Percentiles rank a stretch among this genome's conserved stretches.
phyloP scores from a whole-genome alignment of 2,113 vertebrate genomes.

The Callipepla squamata region DNA sequence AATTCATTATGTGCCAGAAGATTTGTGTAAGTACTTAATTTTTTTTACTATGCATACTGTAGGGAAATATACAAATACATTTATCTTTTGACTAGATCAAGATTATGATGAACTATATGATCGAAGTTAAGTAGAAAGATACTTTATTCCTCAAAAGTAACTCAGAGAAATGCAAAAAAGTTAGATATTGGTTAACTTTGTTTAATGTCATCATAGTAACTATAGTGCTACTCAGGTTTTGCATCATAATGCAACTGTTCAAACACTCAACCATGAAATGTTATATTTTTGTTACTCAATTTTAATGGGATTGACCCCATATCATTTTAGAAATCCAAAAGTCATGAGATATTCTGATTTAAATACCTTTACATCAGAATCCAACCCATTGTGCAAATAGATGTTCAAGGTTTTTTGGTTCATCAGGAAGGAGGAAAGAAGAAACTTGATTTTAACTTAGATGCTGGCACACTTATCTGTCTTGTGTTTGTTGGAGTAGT shows the following conservation, averaged over 20 bases:
- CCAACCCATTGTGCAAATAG: neutral
- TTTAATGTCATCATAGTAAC: neutral
- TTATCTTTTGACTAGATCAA: neutral
- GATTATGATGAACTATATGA: neutral
- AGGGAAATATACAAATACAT: neutral
- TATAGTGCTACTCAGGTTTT: neutral
- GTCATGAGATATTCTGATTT: neutral
- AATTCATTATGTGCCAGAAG: neutral
- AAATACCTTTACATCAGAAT: neutral
- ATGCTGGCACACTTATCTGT: neutral
- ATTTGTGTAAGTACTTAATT: neutral
- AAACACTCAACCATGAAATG: neutral
- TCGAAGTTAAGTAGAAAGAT: neutral
- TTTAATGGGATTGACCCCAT: neutral
- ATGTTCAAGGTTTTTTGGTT: neutral
- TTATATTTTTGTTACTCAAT: neutral
- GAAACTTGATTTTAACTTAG: neutral
- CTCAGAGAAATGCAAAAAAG: neutral
- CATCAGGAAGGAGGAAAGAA: neutral
- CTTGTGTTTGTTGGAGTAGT: neutral
- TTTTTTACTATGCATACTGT: neutral
- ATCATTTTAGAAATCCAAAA: neutral
- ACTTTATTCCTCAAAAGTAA: neutral
- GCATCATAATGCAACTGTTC: accelerated
- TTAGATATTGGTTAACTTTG: neutral